A percentile compares a stretch with the other conserved stretches of the same genome.
Evolutionary conservation across 2,797 vertebrate species (phyloP).

Genomic region (Novumbra hubbsi): DNA sequence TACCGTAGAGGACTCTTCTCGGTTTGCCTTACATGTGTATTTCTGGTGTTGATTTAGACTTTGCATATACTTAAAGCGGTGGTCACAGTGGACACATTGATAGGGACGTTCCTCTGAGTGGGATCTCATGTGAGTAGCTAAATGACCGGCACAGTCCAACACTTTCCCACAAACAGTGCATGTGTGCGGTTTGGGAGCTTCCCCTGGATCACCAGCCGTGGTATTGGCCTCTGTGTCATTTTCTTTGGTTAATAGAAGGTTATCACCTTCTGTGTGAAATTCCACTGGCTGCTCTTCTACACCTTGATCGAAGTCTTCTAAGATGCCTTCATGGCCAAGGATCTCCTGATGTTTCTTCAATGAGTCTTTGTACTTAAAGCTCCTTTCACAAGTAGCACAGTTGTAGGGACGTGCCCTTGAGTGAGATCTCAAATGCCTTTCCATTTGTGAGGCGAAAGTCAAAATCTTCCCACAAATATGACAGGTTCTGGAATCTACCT

Average conservation of each 20-base stretch:
- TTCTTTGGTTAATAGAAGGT: constrained; percentile 17
- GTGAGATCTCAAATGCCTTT: constrained; percentile 68
- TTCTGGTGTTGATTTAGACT: constrained; percentile 72
- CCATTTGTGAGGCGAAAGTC: constrained; percentile 63
- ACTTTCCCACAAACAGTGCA: constrained; percentile 59
- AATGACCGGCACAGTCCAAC: constrained; percentile 63
- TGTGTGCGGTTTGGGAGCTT: constrained; percentile 22
- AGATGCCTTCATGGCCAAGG: constrained; percentile 66
- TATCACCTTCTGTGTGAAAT: constrained; percentile 35
- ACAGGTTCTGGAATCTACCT: constrained; percentile 59
- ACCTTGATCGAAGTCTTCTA: constrained; percentile 63
- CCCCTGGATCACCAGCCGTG: background rate
- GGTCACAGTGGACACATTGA: constrained; percentile 70
- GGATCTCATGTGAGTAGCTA: constrained; percentile 65
- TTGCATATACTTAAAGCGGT: constrained; percentile 71
- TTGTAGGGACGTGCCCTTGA: constrained; percentile 67
- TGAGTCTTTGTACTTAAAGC: constrained; percentile 74
- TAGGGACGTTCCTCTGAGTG: constrained; percentile 71
- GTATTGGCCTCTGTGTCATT: background rate
- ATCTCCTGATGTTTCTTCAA: constrained; percentile 74
- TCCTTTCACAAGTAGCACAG: constrained; percentile 67
- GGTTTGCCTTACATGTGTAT: constrained; percentile 65
- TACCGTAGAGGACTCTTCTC: background rate
- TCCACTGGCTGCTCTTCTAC: constrained; percentile 65
- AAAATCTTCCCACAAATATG: constrained; percentile 65